phyloP scores from a whole-genome alignment of 2,797 vertebrate genomes.

The Arrhamphus sclerolepis region DNA sequence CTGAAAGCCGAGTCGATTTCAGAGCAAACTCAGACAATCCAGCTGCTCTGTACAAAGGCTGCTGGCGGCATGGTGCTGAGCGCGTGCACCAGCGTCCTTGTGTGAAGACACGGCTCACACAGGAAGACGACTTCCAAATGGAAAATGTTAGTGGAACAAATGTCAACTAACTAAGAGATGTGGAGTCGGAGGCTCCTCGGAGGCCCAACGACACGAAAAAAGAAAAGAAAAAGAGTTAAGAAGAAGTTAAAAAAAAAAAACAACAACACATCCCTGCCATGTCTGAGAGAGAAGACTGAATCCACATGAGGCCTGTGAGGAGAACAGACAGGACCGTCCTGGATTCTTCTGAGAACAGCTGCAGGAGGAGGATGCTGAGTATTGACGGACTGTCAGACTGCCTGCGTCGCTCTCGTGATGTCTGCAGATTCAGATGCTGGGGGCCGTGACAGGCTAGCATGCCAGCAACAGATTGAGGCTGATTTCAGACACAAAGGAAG shows the following conservation, averaged over 20 bases:
- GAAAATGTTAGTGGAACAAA: slow-evolving; percentile 75
- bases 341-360: slow-evolving; percentile 16
- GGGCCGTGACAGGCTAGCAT: no score
- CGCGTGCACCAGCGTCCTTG: slow-evolving; percentile 1
- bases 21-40: slow-evolving; percentile 13
- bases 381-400: slow-evolving; percentile 7
- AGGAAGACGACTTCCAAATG: slow-evolving; percentile 64
- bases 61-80: slow-evolving; percentile 16
- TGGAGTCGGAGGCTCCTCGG: slow-evolving; percentile 57
- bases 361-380: slow-evolving; percentile 11
- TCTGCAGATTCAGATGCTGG: background rate
- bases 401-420: slow-evolving; percentile 2
- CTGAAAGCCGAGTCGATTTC: slow-evolving; percentile 12
- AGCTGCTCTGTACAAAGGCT: slow-evolving; percentile 47
- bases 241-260: background rate
- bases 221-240: background rate
- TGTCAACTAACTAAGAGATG: slow-evolving; percentile 64
- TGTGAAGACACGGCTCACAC: slow-evolving; percentile 21
- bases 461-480: no score
- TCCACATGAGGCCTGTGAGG: slow-evolving; percentile 9
- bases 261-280: background rate
- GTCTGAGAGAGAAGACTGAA: background rate
- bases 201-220: slow-evolving; percentile 1
- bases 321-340: background rate
- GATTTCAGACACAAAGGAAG: no score